Percentiles rank a stretch among this genome's conserved stretches.
Conservation (phyloP, 2,113 vertebrate genomes). For the Scolopax mira region DNA sequence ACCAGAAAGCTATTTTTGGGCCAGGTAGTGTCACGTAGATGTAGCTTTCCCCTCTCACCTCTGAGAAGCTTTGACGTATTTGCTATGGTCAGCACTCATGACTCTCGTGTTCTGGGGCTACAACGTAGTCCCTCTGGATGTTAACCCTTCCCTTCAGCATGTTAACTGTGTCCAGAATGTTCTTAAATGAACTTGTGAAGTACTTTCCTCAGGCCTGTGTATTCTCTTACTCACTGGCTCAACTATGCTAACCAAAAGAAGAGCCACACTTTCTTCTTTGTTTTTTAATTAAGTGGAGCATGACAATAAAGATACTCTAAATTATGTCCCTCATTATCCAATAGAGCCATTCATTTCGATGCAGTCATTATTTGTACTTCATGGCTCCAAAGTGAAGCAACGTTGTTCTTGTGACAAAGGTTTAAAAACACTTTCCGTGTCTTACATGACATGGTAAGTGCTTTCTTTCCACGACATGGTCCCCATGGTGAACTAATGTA, state of each 20-base stretch:
- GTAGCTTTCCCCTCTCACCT: not conserved
- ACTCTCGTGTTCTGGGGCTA: not conserved
- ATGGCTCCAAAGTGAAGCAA: not conserved
- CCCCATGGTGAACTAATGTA: not conserved
- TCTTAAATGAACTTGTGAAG: not conserved
- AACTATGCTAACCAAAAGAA: not conserved
- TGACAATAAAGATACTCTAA: not conserved
- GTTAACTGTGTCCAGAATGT: too few species aligned
- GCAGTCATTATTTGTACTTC: not conserved
- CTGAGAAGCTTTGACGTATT: not conserved
- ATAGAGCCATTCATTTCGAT: not conserved
- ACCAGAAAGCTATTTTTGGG: not conserved
- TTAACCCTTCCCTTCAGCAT: too few species aligned
- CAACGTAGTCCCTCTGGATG: not conserved
- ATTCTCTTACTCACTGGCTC: not conserved
- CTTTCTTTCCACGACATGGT: too few species aligned
- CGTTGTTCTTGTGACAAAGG: not conserved
- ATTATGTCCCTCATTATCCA: not conserved
- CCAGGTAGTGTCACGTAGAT: not conserved
- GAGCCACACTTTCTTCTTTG: not conserved
- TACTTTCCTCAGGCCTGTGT: not conserved
- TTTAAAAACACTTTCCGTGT: not conserved
- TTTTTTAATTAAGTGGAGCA: not conserved
- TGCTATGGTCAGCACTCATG: not conserved
- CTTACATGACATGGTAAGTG: not conserved